Conservation (phyloP, 1,140 invertebrate genomes). For the Phortica variegata region DNA sequence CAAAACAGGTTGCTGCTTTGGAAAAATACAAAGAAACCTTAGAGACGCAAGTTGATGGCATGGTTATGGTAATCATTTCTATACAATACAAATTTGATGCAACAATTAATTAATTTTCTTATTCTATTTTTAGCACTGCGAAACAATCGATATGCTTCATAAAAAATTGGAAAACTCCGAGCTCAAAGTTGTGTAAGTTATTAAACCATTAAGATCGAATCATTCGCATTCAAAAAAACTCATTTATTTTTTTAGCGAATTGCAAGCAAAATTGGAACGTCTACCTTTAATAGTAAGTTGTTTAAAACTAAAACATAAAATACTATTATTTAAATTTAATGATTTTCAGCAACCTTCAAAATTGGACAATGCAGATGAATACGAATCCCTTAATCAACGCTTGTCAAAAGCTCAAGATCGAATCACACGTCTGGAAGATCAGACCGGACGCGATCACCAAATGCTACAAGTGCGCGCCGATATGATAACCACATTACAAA, state of each 20-base stretch:
- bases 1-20: not conserved
- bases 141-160: not conserved
- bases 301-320: too few relatives aligned
- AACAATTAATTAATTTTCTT: not conserved
- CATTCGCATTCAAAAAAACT: not conserved
- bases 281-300: too few relatives aligned
- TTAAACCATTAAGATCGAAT: not conserved
- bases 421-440: slow-evolving; percentile 13
- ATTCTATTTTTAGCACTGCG: not conserved
- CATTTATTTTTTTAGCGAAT: slow-evolving; percentile 7
- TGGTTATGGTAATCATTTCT: not conserved
- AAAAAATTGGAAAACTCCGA: not conserved
- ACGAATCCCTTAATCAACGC: slow-evolving; percentile 9
- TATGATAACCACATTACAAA: slow-evolving; percentile 28
- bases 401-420: slow-evolving; percentile 2
- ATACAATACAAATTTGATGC: not conserved
- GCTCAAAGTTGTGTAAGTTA: slow-evolving; percentile 5
- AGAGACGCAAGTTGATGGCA: not conserved
- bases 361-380: not conserved
- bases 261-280: not conserved
- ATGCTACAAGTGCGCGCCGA: slow-evolving; percentile 26
- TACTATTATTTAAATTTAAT: too few relatives aligned
- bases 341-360: not conserved
- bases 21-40: not conserved
- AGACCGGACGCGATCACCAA: slow-evolving; percentile 19